Conservation (phyloP, 2,797 vertebrate species). For the Amniataba percoides region DNA sequence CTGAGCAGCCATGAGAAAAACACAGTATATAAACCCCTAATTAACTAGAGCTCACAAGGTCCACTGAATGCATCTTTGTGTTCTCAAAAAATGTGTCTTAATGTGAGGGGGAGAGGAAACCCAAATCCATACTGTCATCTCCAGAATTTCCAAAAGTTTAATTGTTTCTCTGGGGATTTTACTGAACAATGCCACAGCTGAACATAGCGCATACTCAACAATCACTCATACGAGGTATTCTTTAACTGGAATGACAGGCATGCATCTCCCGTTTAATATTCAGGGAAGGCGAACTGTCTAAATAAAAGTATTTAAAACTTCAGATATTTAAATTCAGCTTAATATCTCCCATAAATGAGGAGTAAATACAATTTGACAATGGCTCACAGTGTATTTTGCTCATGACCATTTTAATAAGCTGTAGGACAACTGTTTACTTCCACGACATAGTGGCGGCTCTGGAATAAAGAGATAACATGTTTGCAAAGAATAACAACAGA, state of each 20-base stretch:
- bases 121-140: conserved; percentile 45
- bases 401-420: conserved; percentile 62
- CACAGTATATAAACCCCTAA: conserved; percentile 52
- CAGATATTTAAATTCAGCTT: conserved; percentile 47
- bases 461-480: conserved; percentile 73
- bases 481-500: conserved; percentile 65
- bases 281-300: conserved; percentile 23
- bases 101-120: conserved; percentile 19
- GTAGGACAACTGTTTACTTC: conserved; percentile 63
- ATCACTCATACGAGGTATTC: conserved; percentile 35
- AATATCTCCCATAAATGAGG: conserved; percentile 53
- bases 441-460: conserved; percentile 50
- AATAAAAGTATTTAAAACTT: conserved; percentile 43
- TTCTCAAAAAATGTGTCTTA: conserved; percentile 39
- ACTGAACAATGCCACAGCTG: conserved; percentile 56
- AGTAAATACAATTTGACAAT: conserved; percentile 64
- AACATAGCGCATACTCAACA: conserved; percentile 37
- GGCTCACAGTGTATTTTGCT: conserved; percentile 42
- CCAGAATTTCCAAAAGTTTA: conserved; percentile 42
- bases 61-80: conserved; percentile 33
- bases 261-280: conserved; percentile 42
- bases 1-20: conserved; percentile 41
- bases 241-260: conserved; percentile 21
- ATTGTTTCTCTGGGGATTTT: conserved; percentile 62
- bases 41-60: conserved; percentile 41